Percentiles rank a stretch among this genome's conserved stretches.
These are phyloP conservation scores for Orthosia gothica DNA, from an alignment of 2,888 invertebrate species.

Conservation along the genomic window DNA sequence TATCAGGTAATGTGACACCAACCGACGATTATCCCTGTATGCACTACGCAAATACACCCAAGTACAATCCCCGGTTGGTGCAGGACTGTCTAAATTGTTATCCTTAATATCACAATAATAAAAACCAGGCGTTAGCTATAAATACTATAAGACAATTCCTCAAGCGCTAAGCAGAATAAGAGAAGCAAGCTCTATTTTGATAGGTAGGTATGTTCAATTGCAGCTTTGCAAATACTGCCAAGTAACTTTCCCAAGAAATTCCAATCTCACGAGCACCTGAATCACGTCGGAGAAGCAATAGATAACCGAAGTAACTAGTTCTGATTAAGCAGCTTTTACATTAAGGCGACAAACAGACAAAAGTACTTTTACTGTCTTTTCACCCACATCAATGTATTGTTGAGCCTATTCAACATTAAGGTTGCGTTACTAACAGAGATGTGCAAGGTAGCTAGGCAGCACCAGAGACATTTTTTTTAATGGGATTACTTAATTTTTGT, in stretches of 20 bases:
- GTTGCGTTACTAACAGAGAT: neutral
- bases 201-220: neutral
- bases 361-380: conserved; percentile 4
- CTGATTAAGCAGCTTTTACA: conserved; percentile 18
- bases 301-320: conserved; percentile 6
- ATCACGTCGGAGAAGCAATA: neutral
- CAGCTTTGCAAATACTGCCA: neutral
- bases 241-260: conserved; percentile 13
- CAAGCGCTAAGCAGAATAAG: neutral
- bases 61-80: too few species aligned
- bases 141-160: too few species aligned
- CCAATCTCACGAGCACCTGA: conserved; percentile 1
- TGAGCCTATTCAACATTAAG: neutral
- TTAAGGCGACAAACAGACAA: conserved; percentile 23
- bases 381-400: conserved; percentile 26
- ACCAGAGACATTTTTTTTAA: neutral
- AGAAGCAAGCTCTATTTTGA: neutral
- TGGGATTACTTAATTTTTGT: too few species aligned
- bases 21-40: too few species aligned
- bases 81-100: too few species aligned
- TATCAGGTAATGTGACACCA: too few species aligned
- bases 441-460: neutral
- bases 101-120: neutral
- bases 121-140: neutral
- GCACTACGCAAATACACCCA: too few species aligned